Percentiles rank a stretch among this genome's conserved stretches.
Evolutionary conservation across 2,797 vertebrate genomes (phyloP).

Genomic region (Octomys mimax): DNA sequence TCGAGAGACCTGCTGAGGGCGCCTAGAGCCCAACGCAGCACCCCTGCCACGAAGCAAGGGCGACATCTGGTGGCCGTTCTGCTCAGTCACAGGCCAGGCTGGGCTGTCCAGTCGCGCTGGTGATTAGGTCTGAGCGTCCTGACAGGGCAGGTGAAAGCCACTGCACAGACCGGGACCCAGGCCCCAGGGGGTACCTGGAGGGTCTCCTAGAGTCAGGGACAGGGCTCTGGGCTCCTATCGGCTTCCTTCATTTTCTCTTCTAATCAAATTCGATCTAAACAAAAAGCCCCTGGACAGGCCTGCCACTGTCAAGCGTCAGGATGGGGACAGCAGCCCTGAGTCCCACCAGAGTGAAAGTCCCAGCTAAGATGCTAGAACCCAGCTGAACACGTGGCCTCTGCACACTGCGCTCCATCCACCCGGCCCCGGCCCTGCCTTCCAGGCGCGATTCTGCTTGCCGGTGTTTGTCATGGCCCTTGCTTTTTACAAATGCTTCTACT

Average conservation of each 20-base stretch:
- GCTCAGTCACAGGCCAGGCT: neutral
- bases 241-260: constrained; percentile 17
- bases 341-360: neutral
- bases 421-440: neutral
- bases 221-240: neutral
- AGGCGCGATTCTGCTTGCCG: neutral
- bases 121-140: neutral
- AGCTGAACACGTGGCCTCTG: neutral
- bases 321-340: neutral
- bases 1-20: neutral
- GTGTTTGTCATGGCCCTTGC: neutral
- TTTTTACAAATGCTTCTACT: neutral
- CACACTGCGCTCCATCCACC: neutral
- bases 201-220: neutral
- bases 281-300: neutral
- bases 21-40: fast-evolving
- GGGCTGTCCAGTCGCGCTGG: fast-evolving
- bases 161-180: neutral
- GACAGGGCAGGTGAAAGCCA: neutral
- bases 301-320: neutral
- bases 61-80: constrained; percentile 76
- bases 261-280: neutral
- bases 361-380: neutral
- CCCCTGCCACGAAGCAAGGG: constrained; percentile 4
- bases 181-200: neutral